A percentile compares a stretch with the other conserved stretches of the same genome.
These are phyloP conservation scores for Chiloscyllium punctatum DNA, from an alignment of 2,797 vertebrate species.

Conservation along the genomic window DNA sequence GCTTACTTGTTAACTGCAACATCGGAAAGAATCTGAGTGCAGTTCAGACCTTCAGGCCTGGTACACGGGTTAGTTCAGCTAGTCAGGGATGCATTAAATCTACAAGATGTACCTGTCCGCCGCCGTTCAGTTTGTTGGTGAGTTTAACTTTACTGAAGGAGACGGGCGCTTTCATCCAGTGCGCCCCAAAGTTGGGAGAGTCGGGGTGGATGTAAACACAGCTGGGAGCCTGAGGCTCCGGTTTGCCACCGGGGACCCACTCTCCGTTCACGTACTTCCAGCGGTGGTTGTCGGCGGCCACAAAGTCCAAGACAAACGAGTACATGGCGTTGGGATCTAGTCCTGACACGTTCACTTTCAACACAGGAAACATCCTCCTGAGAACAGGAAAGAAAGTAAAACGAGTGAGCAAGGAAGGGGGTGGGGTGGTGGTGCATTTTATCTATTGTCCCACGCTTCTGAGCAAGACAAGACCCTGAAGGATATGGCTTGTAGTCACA, in stretches of 20 bases:
- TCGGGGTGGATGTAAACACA: conserved; percentile 73
- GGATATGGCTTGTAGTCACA: neutral
- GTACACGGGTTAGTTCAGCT: neutral
- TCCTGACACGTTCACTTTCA: conserved; percentile 67
- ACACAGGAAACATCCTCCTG: conserved; percentile 72
- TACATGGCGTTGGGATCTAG: conserved; percentile 74
- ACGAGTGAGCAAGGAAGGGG: neutral
- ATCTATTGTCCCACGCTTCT: neutral
- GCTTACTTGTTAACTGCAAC: neutral
- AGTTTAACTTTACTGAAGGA: conserved; percentile 76
- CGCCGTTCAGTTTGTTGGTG: conserved; percentile 73
- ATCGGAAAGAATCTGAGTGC: neutral
- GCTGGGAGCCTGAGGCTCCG: conserved; percentile 70
- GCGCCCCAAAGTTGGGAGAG: conserved; percentile 70
- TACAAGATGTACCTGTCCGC: conserved; percentile 59
- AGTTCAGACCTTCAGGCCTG: neutral
- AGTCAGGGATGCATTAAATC: neutral
- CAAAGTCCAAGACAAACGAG: conserved; percentile 68
- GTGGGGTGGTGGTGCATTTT: neutral
- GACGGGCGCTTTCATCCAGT: conserved; percentile 72
- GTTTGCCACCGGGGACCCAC: conserved; percentile 72
- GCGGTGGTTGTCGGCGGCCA: conserved; percentile 66
- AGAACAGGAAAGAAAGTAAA: conserved; percentile 25
- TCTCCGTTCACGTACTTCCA: conserved; percentile 76
- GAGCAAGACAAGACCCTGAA: neutral